Evolutionary conservation across 2,113 vertebrate genomes (phyloP).

Genomic region (Crotalus viridis): DNA sequence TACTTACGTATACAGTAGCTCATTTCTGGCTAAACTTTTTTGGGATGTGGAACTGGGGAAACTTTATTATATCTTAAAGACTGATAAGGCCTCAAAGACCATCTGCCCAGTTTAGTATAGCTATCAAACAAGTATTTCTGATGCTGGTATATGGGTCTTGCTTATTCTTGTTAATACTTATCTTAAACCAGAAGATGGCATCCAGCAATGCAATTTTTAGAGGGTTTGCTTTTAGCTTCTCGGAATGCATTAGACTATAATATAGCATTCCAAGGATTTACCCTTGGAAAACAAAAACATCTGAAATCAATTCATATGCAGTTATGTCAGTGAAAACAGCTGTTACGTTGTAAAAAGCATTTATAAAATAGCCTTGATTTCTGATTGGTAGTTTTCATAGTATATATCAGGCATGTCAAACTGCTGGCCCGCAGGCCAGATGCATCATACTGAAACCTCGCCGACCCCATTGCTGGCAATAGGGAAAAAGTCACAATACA

Average conservation of each 20-base stretch:
- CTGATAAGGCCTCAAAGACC: neutral
- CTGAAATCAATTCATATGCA: neutral
- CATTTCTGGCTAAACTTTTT: neutral
- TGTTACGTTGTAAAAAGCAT: neutral
- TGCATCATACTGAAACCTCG: no score
- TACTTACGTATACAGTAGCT: neutral
- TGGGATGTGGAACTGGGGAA: neutral
- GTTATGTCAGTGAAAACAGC: neutral
- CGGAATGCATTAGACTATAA: neutral
- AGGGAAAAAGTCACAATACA: no score
- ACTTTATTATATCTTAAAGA: neutral
- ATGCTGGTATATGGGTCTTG: neutral
- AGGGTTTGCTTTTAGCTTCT: neutral
- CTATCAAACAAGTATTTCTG: neutral
- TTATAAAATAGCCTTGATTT: neutral
- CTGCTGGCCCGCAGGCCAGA: no score
- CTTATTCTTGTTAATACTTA: neutral
- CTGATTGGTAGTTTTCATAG: neutral
- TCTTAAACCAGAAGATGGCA: conserved; percentile 28
- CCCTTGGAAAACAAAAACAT: neutral
- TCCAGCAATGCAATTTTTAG: neutral
- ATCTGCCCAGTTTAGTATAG: neutral
- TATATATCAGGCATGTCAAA: neutral
- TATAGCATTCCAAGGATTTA: neutral
- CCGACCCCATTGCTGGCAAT: no score